A percentile compares a stretch with the other conserved stretches of the same genome.
These are phyloP conservation scores for Carcina quercana DNA, from an alignment of 2,888 invertebrate species.

Conservation along the genomic window DNA sequence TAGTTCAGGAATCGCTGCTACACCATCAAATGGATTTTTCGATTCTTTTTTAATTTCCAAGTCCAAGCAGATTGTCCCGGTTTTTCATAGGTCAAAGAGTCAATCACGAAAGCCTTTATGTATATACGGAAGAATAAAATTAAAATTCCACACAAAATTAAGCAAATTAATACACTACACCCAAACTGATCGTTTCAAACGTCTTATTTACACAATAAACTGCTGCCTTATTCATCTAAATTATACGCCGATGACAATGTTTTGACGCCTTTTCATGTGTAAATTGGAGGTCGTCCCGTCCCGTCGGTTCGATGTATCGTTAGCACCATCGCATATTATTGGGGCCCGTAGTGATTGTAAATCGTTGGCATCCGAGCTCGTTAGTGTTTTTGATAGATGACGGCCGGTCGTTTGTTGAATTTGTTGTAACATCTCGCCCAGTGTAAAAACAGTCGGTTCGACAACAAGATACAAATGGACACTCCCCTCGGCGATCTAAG, in stretches of 20 bases:
- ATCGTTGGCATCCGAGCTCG: slow-evolving; percentile 65
- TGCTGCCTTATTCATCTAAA: slow-evolving; percentile 17
- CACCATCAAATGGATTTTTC: too few species aligned
- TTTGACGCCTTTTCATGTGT: slow-evolving; percentile 30
- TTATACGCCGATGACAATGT: slow-evolving; percentile 28
- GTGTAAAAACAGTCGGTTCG: slow-evolving; percentile 68
- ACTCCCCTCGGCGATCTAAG: slow-evolving; percentile 67
- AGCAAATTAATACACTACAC: too few species aligned
- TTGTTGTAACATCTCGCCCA: slow-evolving; percentile 60
- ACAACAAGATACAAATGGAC: slow-evolving; percentile 67
- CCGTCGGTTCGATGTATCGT: slow-evolving; percentile 42
- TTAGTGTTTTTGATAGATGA: slow-evolving; percentile 73
- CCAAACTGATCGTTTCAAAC: slow-evolving; percentile 1
- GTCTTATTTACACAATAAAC: slow-evolving; percentile 11
- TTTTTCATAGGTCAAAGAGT: too few species aligned
- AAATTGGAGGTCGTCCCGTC: slow-evolving; percentile 42
- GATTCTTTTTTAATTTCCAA: too few species aligned
- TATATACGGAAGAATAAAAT: too few species aligned
- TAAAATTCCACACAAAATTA: too few species aligned
- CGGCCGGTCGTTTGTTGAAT: slow-evolving; percentile 67
- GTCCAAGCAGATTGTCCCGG: too few species aligned
- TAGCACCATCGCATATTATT: slow-evolving; percentile 61
- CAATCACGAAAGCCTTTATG: too few species aligned
- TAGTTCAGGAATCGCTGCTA: too few species aligned
- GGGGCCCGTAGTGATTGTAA: slow-evolving; percentile 55